Percentiles rank a stretch among this genome's conserved stretches.
Evolutionary conservation across 2,113 vertebrate species (phyloP).

Genomic region (Scatophagus argus): DNA sequence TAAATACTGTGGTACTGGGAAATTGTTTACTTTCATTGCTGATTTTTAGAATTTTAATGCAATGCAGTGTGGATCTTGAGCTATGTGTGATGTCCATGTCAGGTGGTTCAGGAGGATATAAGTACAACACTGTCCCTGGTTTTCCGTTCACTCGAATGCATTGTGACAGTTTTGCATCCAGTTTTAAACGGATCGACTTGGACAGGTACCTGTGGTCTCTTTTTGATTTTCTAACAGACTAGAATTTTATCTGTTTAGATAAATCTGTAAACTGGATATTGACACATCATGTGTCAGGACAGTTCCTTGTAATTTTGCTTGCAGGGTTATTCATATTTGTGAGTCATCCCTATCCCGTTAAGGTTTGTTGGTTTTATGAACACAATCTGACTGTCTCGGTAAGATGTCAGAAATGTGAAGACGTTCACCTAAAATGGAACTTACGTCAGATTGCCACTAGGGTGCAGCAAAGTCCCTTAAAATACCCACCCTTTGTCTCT

Average conservation of each 20-base stretch:
- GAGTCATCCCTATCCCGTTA: neutral
- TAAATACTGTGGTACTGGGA: neutral
- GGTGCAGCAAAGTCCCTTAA: constrained; percentile 73
- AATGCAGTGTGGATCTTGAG: neutral
- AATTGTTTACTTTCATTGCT: neutral
- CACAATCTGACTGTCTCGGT: neutral
- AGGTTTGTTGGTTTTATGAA: neutral
- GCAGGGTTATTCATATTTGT: neutral
- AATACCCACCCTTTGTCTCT: neutral
- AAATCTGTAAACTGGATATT: neutral
- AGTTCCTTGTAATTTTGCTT: neutral
- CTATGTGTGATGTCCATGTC: constrained; percentile 15
- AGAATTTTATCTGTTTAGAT: neutral
- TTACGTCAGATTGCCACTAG: constrained; percentile 68
- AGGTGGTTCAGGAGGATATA: constrained; percentile 51
- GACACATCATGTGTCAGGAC: neutral
- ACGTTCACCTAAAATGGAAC: neutral
- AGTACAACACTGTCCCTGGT: constrained; percentile 36
- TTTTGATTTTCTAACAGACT: neutral
- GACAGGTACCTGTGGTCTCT: constrained; percentile 85
- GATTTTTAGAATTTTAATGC: neutral
- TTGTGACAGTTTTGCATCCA: constrained; percentile 84
- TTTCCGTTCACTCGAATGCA: constrained; percentile 84
- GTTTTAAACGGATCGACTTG: constrained; percentile 87
- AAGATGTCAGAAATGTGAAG: neutral